A percentile compares a stretch with the other conserved stretches of the same genome.
Conservation (phyloP, 2,113 vertebrate genomes). For the Ovis canadensis region DNA sequence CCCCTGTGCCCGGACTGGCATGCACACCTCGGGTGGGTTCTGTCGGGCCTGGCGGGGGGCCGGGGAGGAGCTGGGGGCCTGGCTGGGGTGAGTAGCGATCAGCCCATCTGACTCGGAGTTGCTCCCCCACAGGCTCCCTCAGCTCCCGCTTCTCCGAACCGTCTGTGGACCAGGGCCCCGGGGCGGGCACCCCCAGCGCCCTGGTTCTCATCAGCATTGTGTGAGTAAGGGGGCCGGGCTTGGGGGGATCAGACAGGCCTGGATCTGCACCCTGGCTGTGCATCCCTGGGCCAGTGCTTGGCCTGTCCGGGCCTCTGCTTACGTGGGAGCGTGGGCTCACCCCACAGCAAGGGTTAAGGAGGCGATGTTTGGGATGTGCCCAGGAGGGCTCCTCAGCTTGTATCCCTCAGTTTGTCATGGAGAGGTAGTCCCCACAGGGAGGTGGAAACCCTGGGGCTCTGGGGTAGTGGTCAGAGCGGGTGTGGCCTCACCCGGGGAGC, state of each 20-base stretch:
- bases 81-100: rapidly evolving
- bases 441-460: background rate
- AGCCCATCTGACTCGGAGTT: background rate
- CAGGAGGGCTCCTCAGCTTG: rapidly evolving
- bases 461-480: background rate
- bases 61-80: rapidly evolving
- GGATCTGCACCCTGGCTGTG: background rate
- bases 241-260: background rate
- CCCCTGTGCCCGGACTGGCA: conserved; percentile 43
- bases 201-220: conserved; percentile 92
- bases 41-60: background rate
- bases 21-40: conserved; percentile 73
- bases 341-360: background rate
- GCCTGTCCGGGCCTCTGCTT: background rate
- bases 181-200: conserved; percentile 82
- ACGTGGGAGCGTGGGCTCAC: rapidly evolving
- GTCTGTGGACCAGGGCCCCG: conserved; percentile 54
- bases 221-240: conserved; percentile 75
- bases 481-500: background rate
- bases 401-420: rapidly evolving
- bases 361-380: rapidly evolving
- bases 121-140: conserved; percentile 66
- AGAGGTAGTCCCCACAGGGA: background rate
- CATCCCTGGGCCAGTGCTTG: background rate
- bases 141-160: conserved; percentile 73